Percentiles rank a stretch among this genome's conserved stretches.
Conservation (phyloP, 2,888 invertebrate species). For the Eulithis prunata region DNA sequence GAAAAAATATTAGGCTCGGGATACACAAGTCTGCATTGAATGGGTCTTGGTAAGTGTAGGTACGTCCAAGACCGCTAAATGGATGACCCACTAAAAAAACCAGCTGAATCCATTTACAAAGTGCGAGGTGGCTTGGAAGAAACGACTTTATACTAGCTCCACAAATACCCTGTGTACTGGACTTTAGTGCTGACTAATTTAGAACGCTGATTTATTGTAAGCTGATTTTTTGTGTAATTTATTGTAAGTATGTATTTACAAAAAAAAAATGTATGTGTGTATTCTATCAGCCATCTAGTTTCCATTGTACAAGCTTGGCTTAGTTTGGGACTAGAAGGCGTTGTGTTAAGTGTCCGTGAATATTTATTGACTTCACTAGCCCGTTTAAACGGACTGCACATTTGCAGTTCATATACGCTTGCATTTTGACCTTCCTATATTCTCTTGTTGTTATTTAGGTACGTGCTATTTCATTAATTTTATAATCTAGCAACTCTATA, state of each 20-base stretch:
- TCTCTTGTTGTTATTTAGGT: too few relatives aligned
- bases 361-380: constrained; percentile 9
- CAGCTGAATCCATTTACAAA: neutral
- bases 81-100: neutral
- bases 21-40: constrained; percentile 6
- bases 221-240: too few relatives aligned
- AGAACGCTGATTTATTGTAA: neutral
- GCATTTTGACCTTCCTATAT: too few relatives aligned
- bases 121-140: neutral
- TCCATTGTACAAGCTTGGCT: too few relatives aligned
- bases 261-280: too few relatives aligned
- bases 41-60: too few relatives aligned
- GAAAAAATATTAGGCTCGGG: constrained; percentile 50
- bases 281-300: too few relatives aligned
- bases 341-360: too few relatives aligned
- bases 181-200: neutral
- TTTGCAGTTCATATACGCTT: neutral
- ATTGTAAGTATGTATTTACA: too few relatives aligned
- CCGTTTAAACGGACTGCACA: constrained; percentile 5
- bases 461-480: too few relatives aligned
- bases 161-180: neutral
- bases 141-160: neutral
- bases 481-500: neutral
- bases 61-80: too few relatives aligned
- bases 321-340: too few relatives aligned